Conservation (phyloP, 2,888 invertebrate species). For the Synergus itoensis region DNA sequence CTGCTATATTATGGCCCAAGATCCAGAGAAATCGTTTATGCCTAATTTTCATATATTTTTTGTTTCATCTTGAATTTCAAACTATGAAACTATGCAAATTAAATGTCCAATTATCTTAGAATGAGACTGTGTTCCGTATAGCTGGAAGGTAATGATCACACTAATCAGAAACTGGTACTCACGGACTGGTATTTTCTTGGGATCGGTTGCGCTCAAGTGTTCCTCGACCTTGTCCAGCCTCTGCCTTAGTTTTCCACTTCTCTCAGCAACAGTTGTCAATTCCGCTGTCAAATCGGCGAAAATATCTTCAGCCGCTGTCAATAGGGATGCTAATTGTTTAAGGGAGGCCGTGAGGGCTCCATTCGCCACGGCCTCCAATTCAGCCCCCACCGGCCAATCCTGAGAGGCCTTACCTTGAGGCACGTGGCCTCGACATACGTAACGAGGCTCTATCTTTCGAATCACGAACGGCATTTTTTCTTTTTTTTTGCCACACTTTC, state of each 20-base stretch:
- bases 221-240: slow-evolving; percentile 86
- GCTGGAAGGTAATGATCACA: not conserved
- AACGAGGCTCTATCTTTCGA: slow-evolving; percentile 90
- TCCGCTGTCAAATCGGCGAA: slow-evolving; percentile 90
- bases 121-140: not conserved
- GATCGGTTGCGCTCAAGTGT: slow-evolving; percentile 87
- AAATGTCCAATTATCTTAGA: slow-evolving; percentile 1
- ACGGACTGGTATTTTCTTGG: slow-evolving; percentile 96
- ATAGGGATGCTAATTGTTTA: slow-evolving; percentile 91
- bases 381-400: slow-evolving; percentile 89
- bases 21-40: not conserved
- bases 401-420: slow-evolving; percentile 91
- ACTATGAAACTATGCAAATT: not conserved
- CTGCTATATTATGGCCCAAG: too few species aligned
- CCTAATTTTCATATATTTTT: not conserved
- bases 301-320: slow-evolving; percentile 90
- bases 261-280: slow-evolving; percentile 86
- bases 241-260: slow-evolving; percentile 85
- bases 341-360: slow-evolving; percentile 91
- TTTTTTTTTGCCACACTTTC: slow-evolving; percentile 49
- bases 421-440: slow-evolving; percentile 85
- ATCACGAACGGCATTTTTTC: slow-evolving; percentile 90
- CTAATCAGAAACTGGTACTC: slow-evolving; percentile 80
- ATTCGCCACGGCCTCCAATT: slow-evolving; percentile 92
- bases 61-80: not conserved